A percentile compares a stretch with the other conserved stretches of the same genome.
phyloP scores from a whole-genome alignment of 2,888 invertebrate genomes.

The Microdon myrmicae region DNA sequence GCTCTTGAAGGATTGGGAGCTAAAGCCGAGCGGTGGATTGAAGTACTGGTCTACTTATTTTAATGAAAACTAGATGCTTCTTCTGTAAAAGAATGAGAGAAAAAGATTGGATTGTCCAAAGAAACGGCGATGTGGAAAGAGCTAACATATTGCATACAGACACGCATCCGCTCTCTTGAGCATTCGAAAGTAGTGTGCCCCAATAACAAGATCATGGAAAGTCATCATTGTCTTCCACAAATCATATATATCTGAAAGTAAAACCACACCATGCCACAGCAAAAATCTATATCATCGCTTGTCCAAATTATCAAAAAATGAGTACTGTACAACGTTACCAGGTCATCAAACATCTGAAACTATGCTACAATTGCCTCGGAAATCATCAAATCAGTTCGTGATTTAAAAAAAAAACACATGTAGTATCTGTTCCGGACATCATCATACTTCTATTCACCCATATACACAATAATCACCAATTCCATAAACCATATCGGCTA shows the following conservation, averaged over 20 bases:
- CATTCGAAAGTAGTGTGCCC: slow-evolving; percentile 2
- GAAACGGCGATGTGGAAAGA: slow-evolving; percentile 5
- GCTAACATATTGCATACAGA: slow-evolving; percentile 4
- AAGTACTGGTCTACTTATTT: slow-evolving; percentile 11
- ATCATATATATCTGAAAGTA: too few relatives aligned
- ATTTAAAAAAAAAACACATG: slow-evolving; percentile 9
- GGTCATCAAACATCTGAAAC: background rate
- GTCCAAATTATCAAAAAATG: too few relatives aligned
- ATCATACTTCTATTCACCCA: slow-evolving; percentile 10
- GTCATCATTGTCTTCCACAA: too few relatives aligned
- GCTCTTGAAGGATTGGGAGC: slow-evolving; percentile 12
- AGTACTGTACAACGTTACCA: background rate
- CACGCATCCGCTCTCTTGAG: slow-evolving; percentile 7
- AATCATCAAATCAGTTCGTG: slow-evolving; percentile 5
- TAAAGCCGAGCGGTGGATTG: slow-evolving; percentile 15
- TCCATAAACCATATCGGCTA: background rate
- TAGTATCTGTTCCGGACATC: slow-evolving; percentile 10
- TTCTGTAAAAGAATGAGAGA: slow-evolving; percentile 26
- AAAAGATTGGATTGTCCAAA: slow-evolving; percentile 6
- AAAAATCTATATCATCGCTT: background rate
- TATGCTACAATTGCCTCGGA: slow-evolving; percentile 6
- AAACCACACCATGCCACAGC: too few relatives aligned
- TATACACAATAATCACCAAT: too few relatives aligned
- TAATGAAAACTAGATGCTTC: slow-evolving; percentile 14
- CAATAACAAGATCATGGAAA: background rate